Conservation (phyloP, 2,113 vertebrate species). For the Gymnorhina tibicen region DNA sequence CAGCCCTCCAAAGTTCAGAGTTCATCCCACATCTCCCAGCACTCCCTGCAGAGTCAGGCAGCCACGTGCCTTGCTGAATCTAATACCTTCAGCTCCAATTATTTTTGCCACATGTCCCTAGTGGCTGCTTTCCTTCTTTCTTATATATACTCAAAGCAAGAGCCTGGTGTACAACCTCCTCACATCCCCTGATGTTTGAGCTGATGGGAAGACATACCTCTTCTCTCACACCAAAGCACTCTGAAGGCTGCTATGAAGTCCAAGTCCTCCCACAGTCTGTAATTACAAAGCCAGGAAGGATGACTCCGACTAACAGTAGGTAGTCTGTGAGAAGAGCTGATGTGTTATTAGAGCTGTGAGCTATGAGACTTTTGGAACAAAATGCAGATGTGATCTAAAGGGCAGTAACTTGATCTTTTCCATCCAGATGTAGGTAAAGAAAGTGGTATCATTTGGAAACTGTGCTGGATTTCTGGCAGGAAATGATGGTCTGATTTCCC, state of each 20-base stretch:
- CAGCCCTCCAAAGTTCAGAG: not conserved
- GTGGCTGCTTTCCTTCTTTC: not conserved
- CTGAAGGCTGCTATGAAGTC: not conserved
- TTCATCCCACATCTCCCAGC: not conserved
- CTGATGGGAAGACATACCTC: not conserved
- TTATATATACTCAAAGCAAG: not conserved
- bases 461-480: not conserved
- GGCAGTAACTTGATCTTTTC: not conserved
- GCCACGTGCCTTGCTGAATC: not conserved
- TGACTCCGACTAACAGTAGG: not conserved
- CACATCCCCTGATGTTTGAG: not conserved
- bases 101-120: not conserved
- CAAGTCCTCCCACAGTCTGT: not conserved
- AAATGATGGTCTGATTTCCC: not conserved
- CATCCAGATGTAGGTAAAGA: not conserved
- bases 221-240: not conserved
- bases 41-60: not conserved
- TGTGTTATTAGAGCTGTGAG: not conserved
- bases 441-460: not conserved
- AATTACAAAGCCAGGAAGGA: not conserved
- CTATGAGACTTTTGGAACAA: not conserved
- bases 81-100: not conserved
- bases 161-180: not conserved
- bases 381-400: not conserved
- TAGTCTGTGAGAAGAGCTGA: not conserved